These are phyloP conservation scores for Tipula lateralis DNA, from an alignment of 2,888 invertebrate genomes.

Conservation along the genomic window DNA sequence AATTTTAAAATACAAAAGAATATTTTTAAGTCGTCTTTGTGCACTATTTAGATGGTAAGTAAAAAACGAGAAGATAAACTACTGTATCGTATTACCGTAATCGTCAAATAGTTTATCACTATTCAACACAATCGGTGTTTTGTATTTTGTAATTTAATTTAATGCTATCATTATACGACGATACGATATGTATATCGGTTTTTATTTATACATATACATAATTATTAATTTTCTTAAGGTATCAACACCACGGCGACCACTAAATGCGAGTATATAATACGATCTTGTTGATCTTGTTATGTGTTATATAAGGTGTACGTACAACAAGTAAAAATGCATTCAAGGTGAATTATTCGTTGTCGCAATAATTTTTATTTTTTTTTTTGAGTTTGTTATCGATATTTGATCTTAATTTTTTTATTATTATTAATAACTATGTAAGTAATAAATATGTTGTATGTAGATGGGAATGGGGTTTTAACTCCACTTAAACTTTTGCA, in stretches of 20 bases:
- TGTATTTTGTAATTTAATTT: neutral
- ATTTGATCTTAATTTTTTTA: neutral
- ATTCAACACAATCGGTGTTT: constrained; percentile 11
- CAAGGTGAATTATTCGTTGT: constrained; percentile 11
- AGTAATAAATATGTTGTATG: neutral
- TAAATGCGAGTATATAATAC: neutral
- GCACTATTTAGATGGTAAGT: neutral
- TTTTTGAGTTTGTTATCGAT: constrained; percentile 8
- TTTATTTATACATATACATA: neutral
- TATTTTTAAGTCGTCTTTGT: neutral
- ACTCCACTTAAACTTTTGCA: too few relatives aligned
- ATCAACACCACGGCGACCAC: neutral
- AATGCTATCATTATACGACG: neutral
- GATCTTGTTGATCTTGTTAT: neutral
- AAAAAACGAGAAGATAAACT: neutral
- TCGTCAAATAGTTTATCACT: constrained; percentile 19
- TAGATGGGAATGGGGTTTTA: too few relatives aligned
- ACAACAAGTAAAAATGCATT: neutral
- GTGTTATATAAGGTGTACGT: neutral
- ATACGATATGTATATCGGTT: neutral
- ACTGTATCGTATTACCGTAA: neutral
- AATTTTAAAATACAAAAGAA: neutral
- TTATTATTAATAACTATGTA: neutral
- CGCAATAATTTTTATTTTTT: neutral
- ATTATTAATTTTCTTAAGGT: constrained; percentile 19